Base-by-base conservation (phyloP, 64 coral and sea anemone genomes). In the Pocillopora damicornis region DNA sequence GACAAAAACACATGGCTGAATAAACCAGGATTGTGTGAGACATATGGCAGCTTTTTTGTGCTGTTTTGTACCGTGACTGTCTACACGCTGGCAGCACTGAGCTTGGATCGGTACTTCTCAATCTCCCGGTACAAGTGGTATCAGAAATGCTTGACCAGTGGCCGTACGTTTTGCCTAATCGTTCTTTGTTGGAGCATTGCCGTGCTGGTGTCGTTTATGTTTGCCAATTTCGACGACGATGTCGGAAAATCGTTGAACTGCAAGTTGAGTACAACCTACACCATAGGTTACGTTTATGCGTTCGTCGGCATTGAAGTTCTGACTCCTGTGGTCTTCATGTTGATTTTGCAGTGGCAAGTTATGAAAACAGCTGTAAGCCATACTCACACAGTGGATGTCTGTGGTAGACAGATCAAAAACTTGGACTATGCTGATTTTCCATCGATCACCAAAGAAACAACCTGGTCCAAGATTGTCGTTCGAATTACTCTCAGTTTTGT, bases 51-150 rank as follows among this genome's bases (percentile, higher is more conserved):
- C 1, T 87, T 92, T 18, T 93, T 96, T 83, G 91, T 96, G 30
- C 76, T 96, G 7, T 96, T 84, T 73, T 96, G 91, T 74, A 79
- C 88, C 11, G 81, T 96, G 0, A 96, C 94, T 15, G 91, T 93
- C 0, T 76, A 93, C 17, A 90, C 91, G 18, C 22, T 96, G 35
- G 79, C 89, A 59, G 91, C 86, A 0, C 82, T 93, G 83, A 93
- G 94, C 25, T n/a, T 93, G 15, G 94, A 96, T 80, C 83, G 94
- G 35, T 96, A 90, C 67, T 90, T 96, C 75, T 90, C 91, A 18
- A 90, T 96, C 62, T 83, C 91, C 11, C 93, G 89, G 36, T 93
- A 74, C 63, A 74, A 72, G 20, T 80, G 82, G 14, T 96, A 96
- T 45, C 82, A 81, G 13, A 96, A 88, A 45, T 82, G 93, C 37